phyloP scores from a whole-genome alignment of 2,888 invertebrate species.

The Dryomyza anilis region DNA sequence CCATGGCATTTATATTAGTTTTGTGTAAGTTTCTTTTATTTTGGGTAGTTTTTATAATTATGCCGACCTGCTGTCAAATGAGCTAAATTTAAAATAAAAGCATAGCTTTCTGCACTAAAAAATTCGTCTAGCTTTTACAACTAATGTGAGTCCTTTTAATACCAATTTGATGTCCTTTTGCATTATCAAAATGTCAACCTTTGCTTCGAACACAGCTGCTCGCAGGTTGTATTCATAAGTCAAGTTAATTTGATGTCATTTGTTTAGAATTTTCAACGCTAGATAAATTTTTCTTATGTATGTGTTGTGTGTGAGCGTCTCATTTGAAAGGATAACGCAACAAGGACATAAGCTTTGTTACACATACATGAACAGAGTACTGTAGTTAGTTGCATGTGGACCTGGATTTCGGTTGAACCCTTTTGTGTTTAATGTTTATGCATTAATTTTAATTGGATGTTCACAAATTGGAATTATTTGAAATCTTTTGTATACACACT shows the following conservation, averaged over 20 bases:
- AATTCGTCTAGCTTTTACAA: background rate
- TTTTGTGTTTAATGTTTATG: conserved; percentile 26
- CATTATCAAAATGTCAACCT: background rate
- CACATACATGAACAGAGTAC: background rate
- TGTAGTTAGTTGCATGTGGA: background rate
- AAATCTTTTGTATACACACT: background rate
- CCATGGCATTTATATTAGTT: background rate
- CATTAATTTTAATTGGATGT: conserved; percentile 34
- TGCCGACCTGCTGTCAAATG: conserved; percentile 14
- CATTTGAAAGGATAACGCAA: conserved; percentile 4
- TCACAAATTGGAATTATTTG: conserved; percentile 28
- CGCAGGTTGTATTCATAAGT: conserved; percentile 57
- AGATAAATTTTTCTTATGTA: conserved; percentile 46
- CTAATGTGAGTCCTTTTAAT: conserved; percentile 17
- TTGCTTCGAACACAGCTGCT: conserved; percentile 44
- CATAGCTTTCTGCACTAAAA: background rate
- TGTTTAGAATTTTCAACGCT: conserved; percentile 54
- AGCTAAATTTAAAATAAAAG: conserved; percentile 31
- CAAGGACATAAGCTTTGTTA: conserved; percentile 1
- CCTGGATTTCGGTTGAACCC: conserved; percentile 2
- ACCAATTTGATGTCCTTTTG: conserved; percentile 13
- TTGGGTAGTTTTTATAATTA: too few relatives aligned
- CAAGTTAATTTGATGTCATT: conserved; percentile 56
- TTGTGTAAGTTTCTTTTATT: background rate
- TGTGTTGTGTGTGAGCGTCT: too few relatives aligned